Conservation (phyloP, 2,888 invertebrate species). For the Troides oblongomaculatus region DNA sequence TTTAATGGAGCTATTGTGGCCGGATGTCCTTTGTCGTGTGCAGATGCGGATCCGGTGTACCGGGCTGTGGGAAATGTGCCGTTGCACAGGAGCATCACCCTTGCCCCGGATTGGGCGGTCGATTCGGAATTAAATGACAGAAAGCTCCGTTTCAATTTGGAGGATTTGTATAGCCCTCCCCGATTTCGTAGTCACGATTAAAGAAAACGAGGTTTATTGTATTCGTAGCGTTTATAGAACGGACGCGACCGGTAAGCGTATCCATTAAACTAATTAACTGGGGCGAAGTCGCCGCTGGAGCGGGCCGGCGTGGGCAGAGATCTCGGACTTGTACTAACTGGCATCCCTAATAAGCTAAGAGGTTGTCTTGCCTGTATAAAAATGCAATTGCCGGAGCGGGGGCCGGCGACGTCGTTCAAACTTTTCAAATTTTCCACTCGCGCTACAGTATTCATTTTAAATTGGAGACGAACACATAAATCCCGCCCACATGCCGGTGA, state of each 20-base stretch:
- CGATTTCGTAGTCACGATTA: conserved; percentile 40
- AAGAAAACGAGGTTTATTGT: conserved; percentile 55
- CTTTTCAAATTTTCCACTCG: conserved; percentile 77
- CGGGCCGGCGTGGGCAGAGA: conserved; percentile 57
- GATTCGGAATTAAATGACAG: conserved; percentile 57
- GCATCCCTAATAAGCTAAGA: conserved; percentile 76
- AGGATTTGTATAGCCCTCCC: conserved; percentile 47
- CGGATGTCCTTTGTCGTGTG: conserved; percentile 75
- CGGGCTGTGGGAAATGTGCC: conserved; percentile 69
- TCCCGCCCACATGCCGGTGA: conserved; percentile 63
- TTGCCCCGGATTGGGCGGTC: conserved; percentile 64
- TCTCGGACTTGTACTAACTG: conserved; percentile 69
- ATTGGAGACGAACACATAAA: conserved; percentile 65
- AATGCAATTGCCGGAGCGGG: conserved; percentile 71
- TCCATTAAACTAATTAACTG: conserved; percentile 75
- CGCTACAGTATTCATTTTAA: conserved; percentile 70
- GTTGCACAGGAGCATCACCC: conserved; percentile 70
- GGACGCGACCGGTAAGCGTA: conserved; percentile 55
- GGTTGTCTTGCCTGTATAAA: conserved; percentile 74
- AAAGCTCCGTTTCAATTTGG: conserved; percentile 60
- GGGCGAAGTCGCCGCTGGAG: conserved; percentile 58
- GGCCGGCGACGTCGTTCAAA: conserved; percentile 70
- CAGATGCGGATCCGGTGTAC: conserved; percentile 63
- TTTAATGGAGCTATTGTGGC: conserved; percentile 80
- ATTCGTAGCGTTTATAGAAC: conserved; percentile 46